Conservation (phyloP, 1,140 invertebrate species). For the Lucilia sericata region DNA sequence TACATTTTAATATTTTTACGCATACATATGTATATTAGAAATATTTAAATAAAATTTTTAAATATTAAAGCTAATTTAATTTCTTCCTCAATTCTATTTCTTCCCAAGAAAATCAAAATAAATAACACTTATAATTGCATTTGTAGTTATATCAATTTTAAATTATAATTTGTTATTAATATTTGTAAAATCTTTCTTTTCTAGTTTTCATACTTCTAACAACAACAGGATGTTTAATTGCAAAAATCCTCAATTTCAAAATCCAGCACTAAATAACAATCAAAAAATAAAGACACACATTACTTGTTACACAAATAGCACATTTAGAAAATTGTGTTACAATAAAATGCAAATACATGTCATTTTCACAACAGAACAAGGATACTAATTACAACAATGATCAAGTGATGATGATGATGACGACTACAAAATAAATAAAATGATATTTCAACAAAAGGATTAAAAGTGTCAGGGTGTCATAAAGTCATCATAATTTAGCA, state of each 20-base stretch:
- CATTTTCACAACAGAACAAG: not conserved
- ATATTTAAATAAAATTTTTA: too few species aligned
- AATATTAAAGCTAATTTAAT: too few species aligned
- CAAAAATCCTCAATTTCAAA: not conserved
- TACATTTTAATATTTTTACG: too few species aligned
- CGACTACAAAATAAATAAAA: not conserved
- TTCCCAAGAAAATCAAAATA: too few species aligned
- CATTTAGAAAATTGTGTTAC: not conserved
- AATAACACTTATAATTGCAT: too few species aligned
- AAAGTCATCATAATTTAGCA: slow-evolving; percentile 42
- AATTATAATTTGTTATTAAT: too few species aligned
- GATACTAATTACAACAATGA: not conserved
- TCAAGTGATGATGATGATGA: slow-evolving; percentile 14
- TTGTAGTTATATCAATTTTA: too few species aligned
- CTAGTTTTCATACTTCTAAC: not conserved
- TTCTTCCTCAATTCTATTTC: too few species aligned
- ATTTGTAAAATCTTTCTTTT: not conserved
- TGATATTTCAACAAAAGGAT: slow-evolving; percentile 40
- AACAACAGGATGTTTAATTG: not conserved
- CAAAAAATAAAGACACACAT: not conserved
- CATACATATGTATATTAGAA: too few species aligned
- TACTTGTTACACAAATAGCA: not conserved
- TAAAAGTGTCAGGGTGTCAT: slow-evolving; percentile 36
- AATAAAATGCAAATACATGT: slow-evolving; percentile 7
- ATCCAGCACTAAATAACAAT: not conserved